Evolutionary conservation across 2,888 invertebrate species (phyloP).

Genomic region (Notodonta dromedarius): DNA sequence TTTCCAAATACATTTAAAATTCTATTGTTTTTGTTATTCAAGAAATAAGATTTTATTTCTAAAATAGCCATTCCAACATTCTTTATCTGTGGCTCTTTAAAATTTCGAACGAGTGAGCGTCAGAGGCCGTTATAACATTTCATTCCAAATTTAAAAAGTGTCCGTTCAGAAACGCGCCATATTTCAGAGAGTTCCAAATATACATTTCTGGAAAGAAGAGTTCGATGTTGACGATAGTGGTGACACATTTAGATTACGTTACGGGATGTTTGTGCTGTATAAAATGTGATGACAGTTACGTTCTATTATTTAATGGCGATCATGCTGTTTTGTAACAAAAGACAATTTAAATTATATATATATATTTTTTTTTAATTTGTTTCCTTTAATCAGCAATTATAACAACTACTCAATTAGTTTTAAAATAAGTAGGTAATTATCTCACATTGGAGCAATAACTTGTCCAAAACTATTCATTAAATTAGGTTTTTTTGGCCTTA

Average conservation of each 20-base stretch:
- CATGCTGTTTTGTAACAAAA: not conserved
- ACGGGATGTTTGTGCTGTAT: constrained; percentile 3
- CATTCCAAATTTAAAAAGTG: constrained; percentile 75
- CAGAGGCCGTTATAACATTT: constrained; percentile 66
- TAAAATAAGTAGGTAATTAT: too few relatives aligned
- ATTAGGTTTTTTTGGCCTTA: too few relatives aligned
- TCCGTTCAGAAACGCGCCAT: constrained; percentile 70
- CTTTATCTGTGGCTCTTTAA: constrained; percentile 44
- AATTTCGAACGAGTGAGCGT: constrained; percentile 58
- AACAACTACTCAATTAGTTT: too few relatives aligned
- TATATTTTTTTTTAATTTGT: too few relatives aligned
- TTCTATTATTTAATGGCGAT: not conserved
- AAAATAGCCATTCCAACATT: constrained; percentile 26
- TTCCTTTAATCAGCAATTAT: too few relatives aligned
- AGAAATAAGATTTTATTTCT: constrained; percentile 8
- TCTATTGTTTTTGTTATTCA: constrained; percentile 9
- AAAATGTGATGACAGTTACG: not conserved
- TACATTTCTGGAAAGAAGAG: constrained; percentile 76
- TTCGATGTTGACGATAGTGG: constrained; percentile 72
- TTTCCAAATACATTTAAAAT: constrained; percentile 11
- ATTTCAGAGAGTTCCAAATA: constrained; percentile 76
- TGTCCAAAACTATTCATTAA: too few relatives aligned
- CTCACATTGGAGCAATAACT: too few relatives aligned
- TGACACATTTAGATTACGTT: constrained; percentile 29
- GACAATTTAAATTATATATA: too few relatives aligned